Evolutionary conservation across 2,113 vertebrate species (phyloP).

Genomic region (Corythoichthys haematopterus): DNA sequence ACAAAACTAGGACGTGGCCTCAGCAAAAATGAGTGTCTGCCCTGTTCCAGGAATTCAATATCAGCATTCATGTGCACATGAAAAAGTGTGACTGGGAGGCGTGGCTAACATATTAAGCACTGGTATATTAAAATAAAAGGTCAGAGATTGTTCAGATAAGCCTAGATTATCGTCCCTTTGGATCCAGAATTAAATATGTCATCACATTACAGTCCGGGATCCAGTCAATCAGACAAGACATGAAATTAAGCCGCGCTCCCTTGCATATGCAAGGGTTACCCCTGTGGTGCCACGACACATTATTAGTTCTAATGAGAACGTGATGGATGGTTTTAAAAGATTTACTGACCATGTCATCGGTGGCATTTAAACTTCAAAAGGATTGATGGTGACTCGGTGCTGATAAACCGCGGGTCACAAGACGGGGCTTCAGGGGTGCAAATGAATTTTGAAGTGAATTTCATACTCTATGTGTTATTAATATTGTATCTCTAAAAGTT

Average conservation of each 20-base stretch:
- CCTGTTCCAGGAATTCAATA: constrained; percentile 7
- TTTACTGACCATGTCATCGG: constrained; percentile 32
- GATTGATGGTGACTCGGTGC: constrained; percentile 31
- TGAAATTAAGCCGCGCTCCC: constrained; percentile 40
- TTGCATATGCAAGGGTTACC: constrained; percentile 24
- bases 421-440: constrained; percentile 1
- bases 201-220: constrained; percentile 54
- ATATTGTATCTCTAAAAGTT: constrained; percentile 4
- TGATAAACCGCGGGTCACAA: constrained; percentile 29
- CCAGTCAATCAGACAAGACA: constrained; percentile 53
- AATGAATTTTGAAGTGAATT: constrained; percentile 15
- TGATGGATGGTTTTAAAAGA: constrained; percentile 50
- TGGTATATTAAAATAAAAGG: constrained; percentile 63
- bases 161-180: constrained; percentile 52
- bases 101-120: constrained; percentile 22
- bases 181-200: constrained; percentile 64
- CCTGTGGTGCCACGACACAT: constrained; percentile 26
- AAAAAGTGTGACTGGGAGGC: not conserved
- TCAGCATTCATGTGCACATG: constrained; percentile 28
- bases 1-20: too few relatives aligned
- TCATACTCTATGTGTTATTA: constrained; percentile 19
- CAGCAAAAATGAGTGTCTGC: too few relatives aligned
- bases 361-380: constrained; percentile 36
- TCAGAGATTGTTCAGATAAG: constrained; percentile 59
- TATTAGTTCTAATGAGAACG: constrained; percentile 49